phyloP scores from a whole-genome alignment of 2,888 invertebrate species.

The Ceratothoa steindachneri region DNA sequence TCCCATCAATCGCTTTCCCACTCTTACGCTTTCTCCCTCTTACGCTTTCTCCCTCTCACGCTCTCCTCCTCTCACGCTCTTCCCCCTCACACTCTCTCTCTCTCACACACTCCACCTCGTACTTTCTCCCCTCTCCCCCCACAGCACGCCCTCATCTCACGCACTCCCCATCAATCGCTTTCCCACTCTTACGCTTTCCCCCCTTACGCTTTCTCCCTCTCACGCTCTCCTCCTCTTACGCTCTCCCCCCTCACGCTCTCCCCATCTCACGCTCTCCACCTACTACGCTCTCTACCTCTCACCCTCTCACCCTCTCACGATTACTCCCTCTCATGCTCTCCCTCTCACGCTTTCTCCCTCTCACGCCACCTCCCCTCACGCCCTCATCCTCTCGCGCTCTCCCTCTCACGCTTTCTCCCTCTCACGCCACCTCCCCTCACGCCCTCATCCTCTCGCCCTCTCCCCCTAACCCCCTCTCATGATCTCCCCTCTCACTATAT shows the following conservation, averaged over 20 bases:
- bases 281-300: neutral
- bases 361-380: slow-evolving; percentile 4
- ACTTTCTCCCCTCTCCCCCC: too few relatives aligned
- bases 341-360: neutral
- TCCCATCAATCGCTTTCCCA: neutral
- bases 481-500: neutral
- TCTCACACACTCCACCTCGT: too few relatives aligned
- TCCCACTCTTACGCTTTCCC: neutral
- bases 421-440: too few relatives aligned
- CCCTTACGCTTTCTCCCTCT: neutral
- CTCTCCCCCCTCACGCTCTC: neutral
- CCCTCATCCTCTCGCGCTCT: too few relatives aligned
- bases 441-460: neutral
- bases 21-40: neutral
- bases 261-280: neutral
- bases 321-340: neutral
- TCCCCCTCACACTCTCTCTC: too few relatives aligned
- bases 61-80: slow-evolving; percentile 15
- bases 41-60: neutral
- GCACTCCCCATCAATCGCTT: too few relatives aligned
- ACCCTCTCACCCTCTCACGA: neutral
- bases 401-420: too few relatives aligned
- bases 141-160: neutral
- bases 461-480: neutral
- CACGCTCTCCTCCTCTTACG: neutral